These are phyloP conservation scores for Syritta pipiens DNA, from an alignment of 2,888 invertebrate genomes.

Conservation along the genomic window DNA sequence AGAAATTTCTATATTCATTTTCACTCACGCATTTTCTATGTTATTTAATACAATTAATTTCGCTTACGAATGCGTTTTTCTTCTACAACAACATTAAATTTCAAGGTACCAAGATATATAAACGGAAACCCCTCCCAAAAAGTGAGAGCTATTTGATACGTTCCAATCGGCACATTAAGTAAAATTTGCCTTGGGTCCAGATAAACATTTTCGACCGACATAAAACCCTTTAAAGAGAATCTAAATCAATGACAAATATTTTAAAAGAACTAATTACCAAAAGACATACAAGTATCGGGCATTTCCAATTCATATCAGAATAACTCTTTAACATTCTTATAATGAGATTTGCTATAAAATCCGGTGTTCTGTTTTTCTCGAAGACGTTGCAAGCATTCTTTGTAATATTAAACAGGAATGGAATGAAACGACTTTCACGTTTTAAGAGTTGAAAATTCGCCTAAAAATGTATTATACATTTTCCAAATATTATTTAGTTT, in stretches of 20 bases:
- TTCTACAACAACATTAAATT: background rate
- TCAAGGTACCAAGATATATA: background rate
- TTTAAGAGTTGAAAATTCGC: background rate
- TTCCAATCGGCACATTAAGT: background rate
- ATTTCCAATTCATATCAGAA: background rate
- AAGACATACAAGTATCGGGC: background rate
- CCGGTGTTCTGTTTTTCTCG: background rate
- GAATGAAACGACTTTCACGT: slow-evolving; percentile 2
- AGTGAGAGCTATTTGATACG: background rate
- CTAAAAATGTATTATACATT: background rate
- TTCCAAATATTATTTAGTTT: background rate
- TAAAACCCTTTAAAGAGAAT: background rate
- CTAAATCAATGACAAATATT: background rate
- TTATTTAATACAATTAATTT: no score
- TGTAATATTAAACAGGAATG: background rate
- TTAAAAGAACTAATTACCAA: background rate
- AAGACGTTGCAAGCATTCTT: background rate
- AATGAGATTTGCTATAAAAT: background rate
- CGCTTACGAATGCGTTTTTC: background rate
- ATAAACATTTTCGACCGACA: background rate
- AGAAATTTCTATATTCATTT: no score
- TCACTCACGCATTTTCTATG: no score
- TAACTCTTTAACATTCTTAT: background rate
- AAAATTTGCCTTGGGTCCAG: background rate
- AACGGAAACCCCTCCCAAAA: background rate